Percentiles rank a stretch among this genome's conserved stretches.
These are phyloP conservation scores for Hemistola chrysoprasaria DNA, from an alignment of 2,888 invertebrate genomes.

Conservation along the genomic window DNA sequence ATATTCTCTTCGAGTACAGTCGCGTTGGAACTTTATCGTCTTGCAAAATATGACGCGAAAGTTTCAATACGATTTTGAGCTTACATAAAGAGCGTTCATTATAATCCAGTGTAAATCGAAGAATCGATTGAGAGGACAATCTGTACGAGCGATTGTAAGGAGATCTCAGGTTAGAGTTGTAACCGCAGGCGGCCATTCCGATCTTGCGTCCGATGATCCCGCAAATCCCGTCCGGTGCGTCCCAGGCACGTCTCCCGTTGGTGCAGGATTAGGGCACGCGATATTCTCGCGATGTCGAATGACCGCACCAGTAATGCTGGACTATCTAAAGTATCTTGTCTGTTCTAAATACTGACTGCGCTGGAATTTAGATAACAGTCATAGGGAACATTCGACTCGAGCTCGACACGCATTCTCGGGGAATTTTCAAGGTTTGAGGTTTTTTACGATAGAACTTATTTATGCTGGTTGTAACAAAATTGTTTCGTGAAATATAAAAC, in stretches of 20 bases:
- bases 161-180: slow-evolving; percentile 41
- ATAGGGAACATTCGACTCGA: too few relatives aligned
- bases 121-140: slow-evolving; percentile 9
- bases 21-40: slow-evolving; percentile 14
- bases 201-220: slow-evolving; percentile 62
- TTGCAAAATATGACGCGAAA: slow-evolving; percentile 25
- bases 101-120: slow-evolving; percentile 18
- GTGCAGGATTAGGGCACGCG: slow-evolving; percentile 50
- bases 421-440: too few relatives aligned
- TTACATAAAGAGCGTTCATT: slow-evolving; percentile 17
- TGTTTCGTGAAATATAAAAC: too few relatives aligned
- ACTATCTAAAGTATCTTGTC: slow-evolving; percentile 35
- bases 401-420: too few relatives aligned
- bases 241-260: slow-evolving; percentile 65
- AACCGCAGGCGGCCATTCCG: slow-evolving; percentile 55
- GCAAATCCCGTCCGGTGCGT: slow-evolving; percentile 61
- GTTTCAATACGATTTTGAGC: slow-evolving; percentile 30
- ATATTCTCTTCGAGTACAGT: slow-evolving; percentile 12
- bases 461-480: too few relatives aligned
- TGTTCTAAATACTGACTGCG: slow-evolving; percentile 27
- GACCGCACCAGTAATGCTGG: slow-evolving; percentile 54
- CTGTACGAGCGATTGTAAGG: slow-evolving; percentile 23
- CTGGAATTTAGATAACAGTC: slow-evolving; percentile 31
- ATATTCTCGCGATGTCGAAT: slow-evolving; percentile 49
- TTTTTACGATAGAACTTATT: too few relatives aligned